Base-by-base conservation (phyloP, 2,797 vertebrate genomes). In the Varecia variegata region DNA sequence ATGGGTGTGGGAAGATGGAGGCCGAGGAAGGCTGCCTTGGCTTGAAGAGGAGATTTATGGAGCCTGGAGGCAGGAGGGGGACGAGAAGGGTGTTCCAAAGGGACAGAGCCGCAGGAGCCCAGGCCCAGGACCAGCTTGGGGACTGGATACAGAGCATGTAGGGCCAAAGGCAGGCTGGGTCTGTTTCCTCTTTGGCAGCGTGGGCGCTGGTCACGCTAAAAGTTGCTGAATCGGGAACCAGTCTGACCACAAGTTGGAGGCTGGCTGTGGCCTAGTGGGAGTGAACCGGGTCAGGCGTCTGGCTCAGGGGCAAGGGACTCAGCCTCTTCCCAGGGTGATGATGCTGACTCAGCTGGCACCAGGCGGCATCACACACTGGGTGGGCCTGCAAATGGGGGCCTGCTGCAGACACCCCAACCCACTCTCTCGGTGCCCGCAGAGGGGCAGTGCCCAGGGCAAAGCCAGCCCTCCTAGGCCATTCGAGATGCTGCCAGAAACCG, bases 131-230 rank as follows among this genome's bases (percentile, higher is more conserved):
- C 3, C 5, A 7, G 35, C 9, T 21, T 15, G 14, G 10, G 30
- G 11, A 25, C 2, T 12, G 17, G 73, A 6, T 5, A 30, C 4
- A 40, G 52, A 56, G 9, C 10, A 0, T 13, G 21, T 2, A 38
- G 35, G 18, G 23, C 35, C 50, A 9, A 62, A 67, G 52, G 47
- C 52, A 45, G n/a, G 14, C 11, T 77, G 0, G 1, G 7, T 70
- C 40, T 38, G 45, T 10, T 30, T 83, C 25, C 43, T 47, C 30
- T 62, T 88, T 67, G 71, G n/a, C 8, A 23, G 50, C 12, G 10
- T 71, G 8, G n/a, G 38, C 35, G 32, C n/a, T 50, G 77, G 38
- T 50, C 7, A 25, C 1, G 11, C 3, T 67, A 74, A 65, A 94
- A 93, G 68, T 32, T 35, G 56, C 60, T 27, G 10, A 74, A 23